Evolutionary conservation across 2,797 vertebrate genomes (phyloP).

Genomic region (Ceryle rudis): DNA sequence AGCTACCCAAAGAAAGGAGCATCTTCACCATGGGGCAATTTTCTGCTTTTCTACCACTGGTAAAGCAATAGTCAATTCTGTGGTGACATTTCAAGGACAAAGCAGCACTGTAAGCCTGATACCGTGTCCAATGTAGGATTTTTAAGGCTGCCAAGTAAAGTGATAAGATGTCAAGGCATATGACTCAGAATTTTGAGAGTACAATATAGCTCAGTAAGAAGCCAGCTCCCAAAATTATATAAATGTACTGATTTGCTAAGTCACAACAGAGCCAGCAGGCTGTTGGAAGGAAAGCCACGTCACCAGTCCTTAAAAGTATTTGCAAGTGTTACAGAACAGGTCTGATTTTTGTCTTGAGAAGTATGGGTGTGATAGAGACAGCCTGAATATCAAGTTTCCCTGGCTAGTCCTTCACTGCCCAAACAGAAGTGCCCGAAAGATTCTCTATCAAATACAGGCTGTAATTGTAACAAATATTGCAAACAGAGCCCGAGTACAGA

Average conservation of each 20-base stretch:
- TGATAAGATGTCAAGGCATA: constrained; percentile 43
- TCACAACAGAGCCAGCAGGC: constrained; percentile 1
- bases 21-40: not conserved
- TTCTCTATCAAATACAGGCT: constrained; percentile 34
- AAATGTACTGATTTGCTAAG: constrained; percentile 23
- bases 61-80: not conserved
- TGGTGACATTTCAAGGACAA: not conserved
- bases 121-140: not conserved
- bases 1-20: not conserved
- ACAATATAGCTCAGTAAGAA: constrained; percentile 50
- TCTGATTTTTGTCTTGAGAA: constrained; percentile 1
- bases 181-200: constrained; percentile 50
- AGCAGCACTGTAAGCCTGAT: not conserved
- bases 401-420: constrained; percentile 8
- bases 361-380: not conserved
- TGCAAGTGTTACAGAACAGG: not conserved
- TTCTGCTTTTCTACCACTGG: not conserved
- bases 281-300: constrained; percentile 19
- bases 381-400: constrained; percentile 28
- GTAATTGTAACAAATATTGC: not conserved
- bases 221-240: constrained; percentile 19
- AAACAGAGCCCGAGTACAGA: not conserved
- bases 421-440: constrained; percentile 6
- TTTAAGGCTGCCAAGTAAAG: constrained; percentile 40
- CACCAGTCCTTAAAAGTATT: not conserved